Conservation (phyloP, 2,888 invertebrate genomes). For the Diadromus collaris region DNA sequence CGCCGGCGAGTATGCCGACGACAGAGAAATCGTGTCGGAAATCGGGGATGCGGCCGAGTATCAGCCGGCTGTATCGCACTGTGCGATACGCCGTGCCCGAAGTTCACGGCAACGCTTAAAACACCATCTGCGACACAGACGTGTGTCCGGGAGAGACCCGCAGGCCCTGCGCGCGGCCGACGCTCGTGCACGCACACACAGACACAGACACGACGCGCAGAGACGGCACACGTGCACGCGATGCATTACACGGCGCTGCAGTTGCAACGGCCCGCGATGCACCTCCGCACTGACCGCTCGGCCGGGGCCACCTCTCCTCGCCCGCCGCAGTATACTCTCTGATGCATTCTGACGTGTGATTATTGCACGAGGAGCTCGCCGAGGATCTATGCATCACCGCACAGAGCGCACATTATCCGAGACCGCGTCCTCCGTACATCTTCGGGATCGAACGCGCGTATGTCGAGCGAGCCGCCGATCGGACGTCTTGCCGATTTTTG, state of each 20-base stretch:
- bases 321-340: slow-evolving; percentile 58
- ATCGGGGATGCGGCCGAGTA: slow-evolving; percentile 35
- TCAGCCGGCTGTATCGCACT: slow-evolving; percentile 47
- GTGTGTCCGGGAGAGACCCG: slow-evolving; percentile 56
- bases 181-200: slow-evolving; percentile 4
- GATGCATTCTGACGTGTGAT: slow-evolving; percentile 79
- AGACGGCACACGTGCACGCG: background rate
- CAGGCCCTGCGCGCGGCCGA: slow-evolving; percentile 46
- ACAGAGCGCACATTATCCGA: slow-evolving; percentile 74
- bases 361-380: slow-evolving; percentile 77
- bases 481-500: background rate
- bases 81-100: slow-evolving; percentile 62
- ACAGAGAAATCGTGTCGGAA: slow-evolving; percentile 47
- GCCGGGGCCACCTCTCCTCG: slow-evolving; percentile 46
- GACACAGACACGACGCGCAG: too few relatives aligned
- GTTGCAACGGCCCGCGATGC: slow-evolving; percentile 19
- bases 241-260: slow-evolving; percentile 4
- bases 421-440: slow-evolving; percentile 45
- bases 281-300: slow-evolving; percentile 35
- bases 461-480: background rate
- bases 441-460: slow-evolving; percentile 44
- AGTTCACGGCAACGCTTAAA: slow-evolving; percentile 75
- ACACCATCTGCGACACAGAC: slow-evolving; percentile 74
- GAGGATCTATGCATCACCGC: slow-evolving; percentile 79
- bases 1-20: slow-evolving; percentile 33